A percentile compares a stretch with the other conserved stretches of the same genome.
Evolutionary conservation across 1,140 invertebrate species (phyloP).

Genomic region (Drosophila miranda): DNA sequence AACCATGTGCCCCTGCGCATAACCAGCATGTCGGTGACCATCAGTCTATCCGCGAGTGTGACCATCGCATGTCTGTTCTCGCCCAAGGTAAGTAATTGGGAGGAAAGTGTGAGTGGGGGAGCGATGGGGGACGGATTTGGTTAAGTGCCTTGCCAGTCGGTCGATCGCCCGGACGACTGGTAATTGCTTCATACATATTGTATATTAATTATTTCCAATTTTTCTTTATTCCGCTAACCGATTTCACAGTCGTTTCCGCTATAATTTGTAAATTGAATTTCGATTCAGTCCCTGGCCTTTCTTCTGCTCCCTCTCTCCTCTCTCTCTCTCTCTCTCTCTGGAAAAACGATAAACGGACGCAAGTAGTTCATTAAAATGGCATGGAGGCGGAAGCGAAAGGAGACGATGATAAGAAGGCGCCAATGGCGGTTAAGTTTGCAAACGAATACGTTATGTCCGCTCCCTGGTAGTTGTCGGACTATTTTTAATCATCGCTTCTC

Average conservation of each 20-base stretch:
- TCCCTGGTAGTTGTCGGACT: slow-evolving; percentile 9
- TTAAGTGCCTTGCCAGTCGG: too few relatives aligned
- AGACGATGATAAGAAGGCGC: neutral
- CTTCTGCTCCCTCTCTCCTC: too few relatives aligned
- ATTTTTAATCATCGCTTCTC: slow-evolving; percentile 15
- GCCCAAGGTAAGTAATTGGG: slow-evolving; percentile 88
- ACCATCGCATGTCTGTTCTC: slow-evolving; percentile 94
- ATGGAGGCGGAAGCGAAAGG: slow-evolving; percentile 13
- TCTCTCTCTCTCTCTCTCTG: too few relatives aligned
- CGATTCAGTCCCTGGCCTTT: slow-evolving; percentile 1
- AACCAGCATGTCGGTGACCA: slow-evolving; percentile 95
- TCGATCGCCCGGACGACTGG: neutral
- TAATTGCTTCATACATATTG: slow-evolving; percentile 52
- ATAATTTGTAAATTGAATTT: slow-evolving; percentile 17
- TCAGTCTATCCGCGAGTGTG: slow-evolving; percentile 94
- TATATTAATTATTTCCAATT: slow-evolving; percentile 44
- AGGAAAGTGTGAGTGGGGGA: neutral
- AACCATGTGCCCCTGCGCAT: slow-evolving; percentile 93
- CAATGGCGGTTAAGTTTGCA: slow-evolving; percentile 19
- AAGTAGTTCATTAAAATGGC: slow-evolving; percentile 44
- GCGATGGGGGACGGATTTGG: too few relatives aligned
- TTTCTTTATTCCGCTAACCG: slow-evolving; percentile 6
- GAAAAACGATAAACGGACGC: neutral
- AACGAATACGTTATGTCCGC: slow-evolving; percentile 23
- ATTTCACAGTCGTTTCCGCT: neutral